Evolutionary conservation across 2,888 invertebrate species (phyloP).

Genomic region (Adelognathus sp.): DNA sequence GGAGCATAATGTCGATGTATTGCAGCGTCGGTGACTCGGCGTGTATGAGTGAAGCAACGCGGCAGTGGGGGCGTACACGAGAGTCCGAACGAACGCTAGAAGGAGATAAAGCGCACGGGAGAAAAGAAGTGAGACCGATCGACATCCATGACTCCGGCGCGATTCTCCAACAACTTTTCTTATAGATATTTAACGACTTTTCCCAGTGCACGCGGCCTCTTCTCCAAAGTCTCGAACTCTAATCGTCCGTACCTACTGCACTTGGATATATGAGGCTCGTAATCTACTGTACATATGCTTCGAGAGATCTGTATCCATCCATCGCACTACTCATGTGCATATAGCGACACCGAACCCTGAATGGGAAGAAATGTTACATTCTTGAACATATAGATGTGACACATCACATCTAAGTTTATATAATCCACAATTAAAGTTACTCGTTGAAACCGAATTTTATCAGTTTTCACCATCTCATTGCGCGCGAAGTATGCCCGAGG

Average conservation of each 20-base stretch:
- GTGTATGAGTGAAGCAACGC: constrained; percentile 5
- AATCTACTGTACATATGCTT: background rate
- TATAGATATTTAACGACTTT: constrained; percentile 68
- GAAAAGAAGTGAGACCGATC: constrained; percentile 51
- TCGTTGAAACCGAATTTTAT: constrained; percentile 1
- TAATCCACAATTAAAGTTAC: background rate
- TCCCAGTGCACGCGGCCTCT: constrained; percentile 11
- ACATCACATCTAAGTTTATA: background rate
- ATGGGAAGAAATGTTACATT: background rate
- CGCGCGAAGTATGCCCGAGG: too few relatives aligned
- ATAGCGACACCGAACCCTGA: background rate
- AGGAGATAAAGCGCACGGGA: background rate
- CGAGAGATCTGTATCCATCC: background rate
- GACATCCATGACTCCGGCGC: constrained; percentile 68
- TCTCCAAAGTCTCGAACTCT: constrained; percentile 24
- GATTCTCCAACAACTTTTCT: constrained; percentile 65
- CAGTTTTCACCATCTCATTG: background rate
- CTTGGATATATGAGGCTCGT: background rate
- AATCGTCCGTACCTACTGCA: constrained; percentile 35
- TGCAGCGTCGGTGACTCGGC: constrained; percentile 3
- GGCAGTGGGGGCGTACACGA: background rate
- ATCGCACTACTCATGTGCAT: too few relatives aligned
- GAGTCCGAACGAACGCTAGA: background rate
- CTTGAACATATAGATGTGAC: background rate
- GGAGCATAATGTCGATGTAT: background rate